These are phyloP conservation scores for Camponotus floridanus DNA, from an alignment of 1,140 invertebrate genomes.

Conservation along the genomic window DNA sequence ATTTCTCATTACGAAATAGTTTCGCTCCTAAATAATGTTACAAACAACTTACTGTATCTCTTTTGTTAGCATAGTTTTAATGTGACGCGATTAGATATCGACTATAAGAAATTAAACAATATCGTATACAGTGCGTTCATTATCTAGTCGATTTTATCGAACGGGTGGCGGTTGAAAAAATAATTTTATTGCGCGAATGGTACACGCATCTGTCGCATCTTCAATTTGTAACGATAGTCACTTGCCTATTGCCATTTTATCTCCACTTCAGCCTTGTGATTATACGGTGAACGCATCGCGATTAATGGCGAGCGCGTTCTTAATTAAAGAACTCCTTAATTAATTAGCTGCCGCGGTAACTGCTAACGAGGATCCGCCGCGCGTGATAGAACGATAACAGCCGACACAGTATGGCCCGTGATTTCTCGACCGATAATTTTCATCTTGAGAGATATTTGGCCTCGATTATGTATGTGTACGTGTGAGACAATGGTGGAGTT, in stretches of 20 bases:
- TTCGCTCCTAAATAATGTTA: slow-evolving; percentile 10
- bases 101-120: background rate
- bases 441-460: background rate
- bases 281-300: slow-evolving; percentile 41
- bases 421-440: slow-evolving; percentile 60
- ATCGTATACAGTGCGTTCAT: background rate
- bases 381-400: slow-evolving; percentile 50
- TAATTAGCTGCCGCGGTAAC: slow-evolving; percentile 53
- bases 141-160: slow-evolving; percentile 30
- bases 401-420: slow-evolving; percentile 1
- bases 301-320: slow-evolving; percentile 54
- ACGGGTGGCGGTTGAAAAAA: background rate
- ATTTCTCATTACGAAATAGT: slow-evolving; percentile 24
- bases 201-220: slow-evolving; percentile 11
- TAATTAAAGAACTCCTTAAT: slow-evolving; percentile 60
- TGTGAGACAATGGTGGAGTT: background rate
- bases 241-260: slow-evolving; percentile 19
- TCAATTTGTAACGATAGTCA: slow-evolving; percentile 47
- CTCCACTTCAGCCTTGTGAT: slow-evolving; percentile 24
- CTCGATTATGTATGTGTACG: background rate
- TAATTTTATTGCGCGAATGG: slow-evolving; percentile 27
- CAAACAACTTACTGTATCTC: background rate
- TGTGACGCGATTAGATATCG: background rate
- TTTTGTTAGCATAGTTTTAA: background rate
- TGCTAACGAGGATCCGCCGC: slow-evolving; percentile 43